These are phyloP conservation scores for Amphilophus citrinellus DNA, from an alignment of 2,113 vertebrate genomes.

Conservation along the genomic window DNA sequence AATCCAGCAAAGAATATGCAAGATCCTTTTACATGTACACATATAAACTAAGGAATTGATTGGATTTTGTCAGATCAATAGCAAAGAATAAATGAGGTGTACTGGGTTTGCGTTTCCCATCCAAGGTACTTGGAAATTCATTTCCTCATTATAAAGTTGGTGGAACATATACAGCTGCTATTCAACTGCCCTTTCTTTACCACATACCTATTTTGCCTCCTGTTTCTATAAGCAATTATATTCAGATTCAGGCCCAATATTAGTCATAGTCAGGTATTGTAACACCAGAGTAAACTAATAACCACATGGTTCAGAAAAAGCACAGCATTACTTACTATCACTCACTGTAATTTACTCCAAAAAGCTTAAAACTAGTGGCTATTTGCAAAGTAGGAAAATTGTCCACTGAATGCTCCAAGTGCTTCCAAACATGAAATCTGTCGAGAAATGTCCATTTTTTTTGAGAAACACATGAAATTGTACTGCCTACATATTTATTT, in stretches of 20 bases:
- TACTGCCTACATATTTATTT: conserved; percentile 9
- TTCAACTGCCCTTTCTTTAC: no score
- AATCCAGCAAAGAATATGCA: not conserved
- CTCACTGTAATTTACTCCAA: not conserved
- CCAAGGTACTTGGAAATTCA: not conserved
- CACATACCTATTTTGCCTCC: no score
- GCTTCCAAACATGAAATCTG: not conserved
- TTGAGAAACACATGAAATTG: not conserved
- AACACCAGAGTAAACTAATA: no score
- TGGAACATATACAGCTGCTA: no score
- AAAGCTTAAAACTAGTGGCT: not conserved
- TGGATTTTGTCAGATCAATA: not conserved
- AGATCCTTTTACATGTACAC: not conserved
- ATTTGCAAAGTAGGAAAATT: not conserved
- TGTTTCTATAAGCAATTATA: no score
- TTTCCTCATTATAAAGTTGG: not conserved
- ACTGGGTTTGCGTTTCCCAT: not conserved
- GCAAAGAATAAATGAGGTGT: not conserved
- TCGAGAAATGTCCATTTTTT: not conserved
- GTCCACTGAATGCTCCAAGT: not conserved
- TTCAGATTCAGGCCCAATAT: no score
- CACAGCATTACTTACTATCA: no score
- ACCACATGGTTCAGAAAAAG: no score
- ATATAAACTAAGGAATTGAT: not conserved
- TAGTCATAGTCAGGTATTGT: no score